Conservation (phyloP, 2,888 invertebrate species). For the Scaptomyza polygonia region DNA sequence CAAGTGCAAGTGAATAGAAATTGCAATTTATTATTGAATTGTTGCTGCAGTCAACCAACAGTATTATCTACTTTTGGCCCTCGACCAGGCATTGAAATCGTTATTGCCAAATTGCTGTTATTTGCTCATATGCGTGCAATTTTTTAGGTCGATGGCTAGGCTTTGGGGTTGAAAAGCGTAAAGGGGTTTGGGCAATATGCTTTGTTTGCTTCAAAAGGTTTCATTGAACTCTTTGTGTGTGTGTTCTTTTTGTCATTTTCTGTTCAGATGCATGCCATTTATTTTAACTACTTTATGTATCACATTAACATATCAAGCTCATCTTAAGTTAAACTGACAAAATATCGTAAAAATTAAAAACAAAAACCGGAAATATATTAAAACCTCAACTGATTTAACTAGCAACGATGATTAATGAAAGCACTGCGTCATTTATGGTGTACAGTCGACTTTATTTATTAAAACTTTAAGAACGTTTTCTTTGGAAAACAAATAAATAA, state of each 20-base stretch:
- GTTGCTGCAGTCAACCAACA: conserved; percentile 15
- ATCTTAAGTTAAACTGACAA: not conserved
- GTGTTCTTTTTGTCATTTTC: not conserved
- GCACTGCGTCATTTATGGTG: conserved; percentile 18
- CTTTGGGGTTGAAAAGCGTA: conserved; percentile 41
- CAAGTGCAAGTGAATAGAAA: conserved; percentile 22
- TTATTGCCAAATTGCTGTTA: conserved; percentile 46
- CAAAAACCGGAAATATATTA: conserved; percentile 3
- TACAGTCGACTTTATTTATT: not conserved
- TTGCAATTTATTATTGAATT: conserved; percentile 4
- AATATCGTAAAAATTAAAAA: conserved; percentile 9
- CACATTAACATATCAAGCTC: not conserved
- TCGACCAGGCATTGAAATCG: conserved; percentile 34
- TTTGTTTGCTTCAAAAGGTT: not conserved
- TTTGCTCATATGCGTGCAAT: conserved; percentile 64
- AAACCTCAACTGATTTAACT: not conserved
- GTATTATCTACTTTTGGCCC: not conserved
- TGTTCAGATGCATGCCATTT: not conserved
- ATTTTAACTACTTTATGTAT: not conserved
- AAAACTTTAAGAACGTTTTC: conserved; percentile 7
- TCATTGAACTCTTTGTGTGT: not conserved
- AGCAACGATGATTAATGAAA: conserved; percentile 1
- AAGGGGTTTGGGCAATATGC: not conserved
- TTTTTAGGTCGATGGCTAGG: conserved; percentile 17
- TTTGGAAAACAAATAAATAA: not conserved